phyloP scores from a whole-genome alignment of 2,113 vertebrate species.

The Xiphorhynchus elegans region DNA sequence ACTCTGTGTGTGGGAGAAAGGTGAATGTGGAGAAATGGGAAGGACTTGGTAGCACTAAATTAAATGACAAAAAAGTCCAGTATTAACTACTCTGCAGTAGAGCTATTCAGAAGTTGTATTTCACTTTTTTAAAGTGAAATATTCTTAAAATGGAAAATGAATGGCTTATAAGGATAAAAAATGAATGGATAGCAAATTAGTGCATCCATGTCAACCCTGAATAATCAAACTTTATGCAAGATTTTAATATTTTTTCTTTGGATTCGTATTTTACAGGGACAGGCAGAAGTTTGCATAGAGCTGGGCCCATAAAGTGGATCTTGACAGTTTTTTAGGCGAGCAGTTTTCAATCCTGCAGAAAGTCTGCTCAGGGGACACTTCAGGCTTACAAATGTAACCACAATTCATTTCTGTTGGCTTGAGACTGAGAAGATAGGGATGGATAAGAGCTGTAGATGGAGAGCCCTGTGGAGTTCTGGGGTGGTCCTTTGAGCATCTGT shows the following conservation, averaged over 20 bases:
- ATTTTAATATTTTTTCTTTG: neutral
- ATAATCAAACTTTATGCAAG: neutral
- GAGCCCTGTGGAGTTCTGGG: neutral
- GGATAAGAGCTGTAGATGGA: too few relatives aligned
- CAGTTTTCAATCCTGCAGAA: neutral
- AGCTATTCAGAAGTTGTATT: neutral
- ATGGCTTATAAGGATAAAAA: neutral
- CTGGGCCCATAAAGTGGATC: neutral
- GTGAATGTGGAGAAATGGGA: neutral
- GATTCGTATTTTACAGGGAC: neutral
- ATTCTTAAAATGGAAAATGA: neutral
- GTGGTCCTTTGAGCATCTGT: neutral
- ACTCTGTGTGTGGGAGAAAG: neutral
- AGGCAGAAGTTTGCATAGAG: neutral
- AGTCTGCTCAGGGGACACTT: neutral
- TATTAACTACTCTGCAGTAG: slow-evolving; percentile 1
- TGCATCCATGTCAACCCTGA: neutral
- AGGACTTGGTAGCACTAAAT: neutral
- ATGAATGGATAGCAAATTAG: neutral
- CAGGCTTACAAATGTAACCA: neutral
- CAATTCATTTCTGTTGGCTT: rapidly evolving
- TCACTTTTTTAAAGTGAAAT: neutral
- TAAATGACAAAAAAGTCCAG: neutral
- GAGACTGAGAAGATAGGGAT: neutral
- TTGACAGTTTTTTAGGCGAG: neutral